Evolutionary conservation across 2,113 vertebrate species (phyloP).

Genomic region (Maccullochella peelii): DNA sequence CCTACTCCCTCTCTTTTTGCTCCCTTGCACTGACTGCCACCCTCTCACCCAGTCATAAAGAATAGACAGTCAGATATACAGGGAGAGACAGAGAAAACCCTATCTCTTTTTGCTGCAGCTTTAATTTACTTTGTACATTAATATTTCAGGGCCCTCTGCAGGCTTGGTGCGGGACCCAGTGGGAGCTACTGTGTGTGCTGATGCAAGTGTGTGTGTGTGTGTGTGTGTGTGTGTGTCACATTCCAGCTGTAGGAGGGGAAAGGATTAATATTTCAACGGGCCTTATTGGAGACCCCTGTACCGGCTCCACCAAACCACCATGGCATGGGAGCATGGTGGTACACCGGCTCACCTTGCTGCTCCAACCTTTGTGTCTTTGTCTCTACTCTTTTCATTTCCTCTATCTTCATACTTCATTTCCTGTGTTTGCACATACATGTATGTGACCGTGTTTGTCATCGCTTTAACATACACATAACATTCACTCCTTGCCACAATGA

Average conservation of each 20-base stretch:
- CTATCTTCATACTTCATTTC: neutral
- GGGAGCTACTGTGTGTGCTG: slow-evolving; percentile 72
- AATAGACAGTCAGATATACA: slow-evolving; percentile 79
- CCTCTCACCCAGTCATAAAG: slow-evolving; percentile 73
- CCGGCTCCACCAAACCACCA: slow-evolving; percentile 69
- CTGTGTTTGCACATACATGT: neutral
- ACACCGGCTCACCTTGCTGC: slow-evolving; percentile 50
- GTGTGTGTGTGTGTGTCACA: slow-evolving; percentile 70
- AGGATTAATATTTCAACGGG: slow-evolving; percentile 85
- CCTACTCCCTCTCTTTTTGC: slow-evolving; percentile 45
- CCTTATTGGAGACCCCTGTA: slow-evolving; percentile 85
- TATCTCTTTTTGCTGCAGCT: slow-evolving; percentile 80
- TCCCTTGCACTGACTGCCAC: slow-evolving; percentile 43
- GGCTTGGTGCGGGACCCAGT: slow-evolving; percentile 74
- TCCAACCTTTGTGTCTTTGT: slow-evolving; percentile 41
- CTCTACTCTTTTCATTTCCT: neutral
- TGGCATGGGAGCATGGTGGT: slow-evolving; percentile 48
- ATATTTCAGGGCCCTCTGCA: slow-evolving; percentile 84
- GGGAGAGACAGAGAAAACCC: slow-evolving; percentile 74
- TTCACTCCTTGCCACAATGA: neutral
- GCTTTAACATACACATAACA: neutral
- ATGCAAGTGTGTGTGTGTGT: slow-evolving; percentile 55
- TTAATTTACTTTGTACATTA: slow-evolving; percentile 85
- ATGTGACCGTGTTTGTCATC: neutral
- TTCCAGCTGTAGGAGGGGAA: slow-evolving; percentile 74